These are phyloP conservation scores for Pterocles gutturalis DNA, from an alignment of 2,113 vertebrate species.

Conservation along the genomic window DNA sequence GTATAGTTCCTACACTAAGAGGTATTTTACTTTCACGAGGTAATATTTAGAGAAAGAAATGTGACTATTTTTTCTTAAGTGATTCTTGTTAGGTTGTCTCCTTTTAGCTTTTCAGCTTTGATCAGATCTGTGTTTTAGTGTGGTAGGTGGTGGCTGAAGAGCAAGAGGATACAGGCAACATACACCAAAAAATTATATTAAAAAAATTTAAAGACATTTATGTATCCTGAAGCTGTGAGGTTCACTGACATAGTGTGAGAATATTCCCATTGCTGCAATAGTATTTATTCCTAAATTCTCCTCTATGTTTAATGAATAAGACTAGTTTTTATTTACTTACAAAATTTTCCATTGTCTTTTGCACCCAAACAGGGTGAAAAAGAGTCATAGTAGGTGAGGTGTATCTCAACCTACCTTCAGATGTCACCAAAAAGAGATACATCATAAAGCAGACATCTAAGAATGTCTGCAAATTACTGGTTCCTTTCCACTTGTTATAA, in stretches of 20 bases:
- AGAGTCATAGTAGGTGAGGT: background rate
- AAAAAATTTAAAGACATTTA: background rate
- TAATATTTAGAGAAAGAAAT: background rate
- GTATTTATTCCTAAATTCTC: background rate
- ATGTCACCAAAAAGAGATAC: background rate
- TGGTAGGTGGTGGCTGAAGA: background rate
- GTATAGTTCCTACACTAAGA: background rate
- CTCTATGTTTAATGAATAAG: background rate
- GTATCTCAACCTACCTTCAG: background rate
- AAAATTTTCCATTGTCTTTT: background rate
- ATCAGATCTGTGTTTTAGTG: background rate
- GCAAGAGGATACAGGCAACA: background rate
- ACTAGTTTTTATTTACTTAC: background rate
- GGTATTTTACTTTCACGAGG: background rate
- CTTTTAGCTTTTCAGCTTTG: background rate
- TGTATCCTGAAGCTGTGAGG: background rate
- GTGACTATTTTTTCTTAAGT: background rate
- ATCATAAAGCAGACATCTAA: background rate
- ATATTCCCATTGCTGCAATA: background rate
- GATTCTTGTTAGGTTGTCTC: background rate
- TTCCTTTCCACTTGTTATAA: background rate
- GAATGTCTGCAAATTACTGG: background rate
- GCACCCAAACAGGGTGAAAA: background rate
- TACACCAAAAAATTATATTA: background rate
- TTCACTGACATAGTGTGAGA: background rate